Base-by-base conservation (phyloP, 1,140 invertebrate genomes). In the Cheumatopsyche charites region DNA sequence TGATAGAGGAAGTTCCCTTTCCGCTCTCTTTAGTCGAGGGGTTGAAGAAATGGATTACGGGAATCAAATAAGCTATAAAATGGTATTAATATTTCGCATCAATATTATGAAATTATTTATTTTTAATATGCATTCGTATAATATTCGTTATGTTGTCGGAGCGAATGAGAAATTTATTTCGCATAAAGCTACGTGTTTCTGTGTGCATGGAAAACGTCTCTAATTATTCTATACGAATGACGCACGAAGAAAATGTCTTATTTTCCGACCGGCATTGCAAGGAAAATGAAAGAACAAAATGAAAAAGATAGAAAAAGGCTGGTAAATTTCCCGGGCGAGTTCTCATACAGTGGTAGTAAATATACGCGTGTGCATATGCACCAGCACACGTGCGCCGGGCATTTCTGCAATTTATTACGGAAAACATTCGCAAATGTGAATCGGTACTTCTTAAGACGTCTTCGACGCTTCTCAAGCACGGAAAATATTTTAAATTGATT, bases 191-290 rank as follows among this genome's bases (percentile, higher is more conserved):
- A n/a, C 29, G 29, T 36, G 29, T 36, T 3, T 4, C 3, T 36
- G 29, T 36, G 29, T 36, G 3, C 29, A 9, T 36, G 3, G 3
- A 9, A 4, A 36, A 4, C 3, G 3, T 36, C 43, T 45, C 66
- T 70, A 70, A 61, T 70, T 70, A 62, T 70, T 45, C 52, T 29
- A 23, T 23, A 29, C 45, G 68, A 62, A 70, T 70, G 61, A 72
- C 73, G 70, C 62, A 70, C 70, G 21, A 23, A 66, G 52, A 62
- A 67, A 67, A 70, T 58, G 73, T 75, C 73, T 75, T 75, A 75
- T 70, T 72, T 70, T 72, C 61, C 63, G 12, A 43, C 42, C 23
- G 29, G 67, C 49, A 23, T 21, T 42, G 41, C 25, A 67, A 65
- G 62, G 23, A 58, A 63, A 62, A 66, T 55, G 66, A 68, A 55